Conservation (phyloP, 2,797 vertebrate species). For the Cryptoprocta ferox region DNA sequence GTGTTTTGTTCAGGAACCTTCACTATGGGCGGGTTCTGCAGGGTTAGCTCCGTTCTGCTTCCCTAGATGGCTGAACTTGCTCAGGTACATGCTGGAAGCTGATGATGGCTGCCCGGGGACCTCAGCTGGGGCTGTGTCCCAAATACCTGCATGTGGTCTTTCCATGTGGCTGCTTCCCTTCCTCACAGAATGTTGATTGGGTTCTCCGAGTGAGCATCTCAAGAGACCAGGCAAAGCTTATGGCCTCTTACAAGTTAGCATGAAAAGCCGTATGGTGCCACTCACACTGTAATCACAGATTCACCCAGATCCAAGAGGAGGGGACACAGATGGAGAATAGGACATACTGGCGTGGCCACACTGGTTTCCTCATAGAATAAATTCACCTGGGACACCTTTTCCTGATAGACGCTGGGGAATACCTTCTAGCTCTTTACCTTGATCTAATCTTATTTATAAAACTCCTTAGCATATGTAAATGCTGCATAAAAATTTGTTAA, state of each 20-base stretch:
- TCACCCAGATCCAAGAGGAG: background rate
- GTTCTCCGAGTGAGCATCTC: background rate
- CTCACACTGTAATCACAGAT: background rate
- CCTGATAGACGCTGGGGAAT: background rate
- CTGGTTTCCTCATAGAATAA: background rate
- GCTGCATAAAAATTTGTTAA: background rate
- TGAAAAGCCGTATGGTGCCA: background rate
- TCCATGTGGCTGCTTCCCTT: background rate
- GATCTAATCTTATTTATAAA: background rate
- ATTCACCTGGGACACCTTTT: background rate
- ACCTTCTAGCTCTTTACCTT: background rate
- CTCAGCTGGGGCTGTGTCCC: background rate
- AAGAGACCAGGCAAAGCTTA: background rate
- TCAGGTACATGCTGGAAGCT: background rate
- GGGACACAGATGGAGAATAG: background rate
- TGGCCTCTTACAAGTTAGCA: background rate
- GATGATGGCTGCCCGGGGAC: background rate
- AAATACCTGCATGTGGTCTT: background rate
- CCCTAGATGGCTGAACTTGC: background rate
- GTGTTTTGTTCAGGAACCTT: background rate
- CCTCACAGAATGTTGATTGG: background rate
- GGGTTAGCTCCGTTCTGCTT: background rate
- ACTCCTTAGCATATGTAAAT: background rate
- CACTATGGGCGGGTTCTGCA: background rate
- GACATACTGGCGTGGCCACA: background rate